phyloP scores from a whole-genome alignment of 92 coral and sea anemone species.

The Chrysogorgia sp. region DNA sequence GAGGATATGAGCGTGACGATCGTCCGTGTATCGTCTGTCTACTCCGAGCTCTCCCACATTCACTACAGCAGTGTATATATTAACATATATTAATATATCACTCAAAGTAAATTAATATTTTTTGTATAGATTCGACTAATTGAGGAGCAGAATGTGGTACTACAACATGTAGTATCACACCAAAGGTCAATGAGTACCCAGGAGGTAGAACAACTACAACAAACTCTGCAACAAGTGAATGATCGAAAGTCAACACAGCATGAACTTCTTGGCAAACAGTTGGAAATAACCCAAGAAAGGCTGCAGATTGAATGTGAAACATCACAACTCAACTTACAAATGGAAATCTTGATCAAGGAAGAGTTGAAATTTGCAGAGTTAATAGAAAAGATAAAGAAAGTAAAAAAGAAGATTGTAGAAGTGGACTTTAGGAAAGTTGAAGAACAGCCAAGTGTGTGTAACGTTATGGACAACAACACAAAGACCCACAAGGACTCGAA shows the following conservation, averaged over 20 bases:
- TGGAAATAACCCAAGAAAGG: constrained; percentile 59
- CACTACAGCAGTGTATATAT: too few species aligned
- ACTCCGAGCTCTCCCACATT: too few species aligned
- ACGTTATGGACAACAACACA: background rate
- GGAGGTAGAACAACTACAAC: constrained; percentile 22
- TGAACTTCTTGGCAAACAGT: constrained; percentile 70
- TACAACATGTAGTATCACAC: constrained; percentile 68
- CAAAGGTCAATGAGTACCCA: constrained; percentile 52
- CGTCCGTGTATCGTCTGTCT: too few species aligned
- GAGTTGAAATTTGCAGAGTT: background rate
- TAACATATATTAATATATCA: too few species aligned
- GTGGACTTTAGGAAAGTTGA: background rate
- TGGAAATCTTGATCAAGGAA: background rate
- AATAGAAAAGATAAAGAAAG: background rate
- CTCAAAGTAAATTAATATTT: background rate
- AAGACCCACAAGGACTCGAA: background rate
- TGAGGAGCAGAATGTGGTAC: constrained; percentile 81
- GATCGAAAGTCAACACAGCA: constrained; percentile 73
- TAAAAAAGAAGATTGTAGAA: background rate
- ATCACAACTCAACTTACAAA: background rate
- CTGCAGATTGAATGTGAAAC: constrained; percentile 68
- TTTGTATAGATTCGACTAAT: constrained; percentile 69
- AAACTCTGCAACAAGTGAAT: constrained; percentile 54
- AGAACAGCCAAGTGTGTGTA: background rate
- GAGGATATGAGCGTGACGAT: too few species aligned